Base-by-base conservation (phyloP, 2,797 vertebrate genomes). In the Gallinago solitaria region DNA sequence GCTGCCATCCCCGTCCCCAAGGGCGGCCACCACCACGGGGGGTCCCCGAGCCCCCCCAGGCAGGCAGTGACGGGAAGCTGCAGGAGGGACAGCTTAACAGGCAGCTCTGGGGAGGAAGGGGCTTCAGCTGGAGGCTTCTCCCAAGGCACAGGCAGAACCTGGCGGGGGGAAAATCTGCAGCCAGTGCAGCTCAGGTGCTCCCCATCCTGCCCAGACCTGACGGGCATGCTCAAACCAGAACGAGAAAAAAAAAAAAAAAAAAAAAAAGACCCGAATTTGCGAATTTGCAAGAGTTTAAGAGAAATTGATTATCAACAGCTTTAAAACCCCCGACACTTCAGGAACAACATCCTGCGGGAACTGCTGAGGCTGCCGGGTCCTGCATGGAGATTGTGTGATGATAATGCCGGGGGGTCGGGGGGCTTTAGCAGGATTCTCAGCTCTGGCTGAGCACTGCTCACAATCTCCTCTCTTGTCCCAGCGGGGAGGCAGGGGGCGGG, bases 391-490 rank as follows among this genome's bases (percentile, higher is more conserved):
- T 75, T 48, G 54, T 41, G 75, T 33, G 33, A 4, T 18, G 90
- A 50, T 33, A 77, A 53, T 21, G 7, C 24, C 8, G 17, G 1
- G 1, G 24, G 86, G 80, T 65, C 88, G n/a, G 69, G 70, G 67
- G 71, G 80, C 74, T 57, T 57, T 25, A 75, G 61, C 74, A 5
- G 18, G 10, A 14, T 21, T 16, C 69, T 51, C 61, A 47, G 69
- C 69, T 78, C 92, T 75, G 79, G 5, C 68, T 24, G 86, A 51
- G 80, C 15, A 0, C 83, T 84, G 89, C 64, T 77, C 68, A 27
- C 68, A 4, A 3, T 33, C 25, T 19, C 79, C 35, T 45, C 9
- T 0, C 32, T 2, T 1, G 6, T 37, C 59, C 59, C 1, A 0
- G 56, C 24, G 33, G 0, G 3, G 60, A 30, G 4, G 9, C 53